Evolutionary conservation across 2,113 vertebrate species (phyloP).

Genomic region (Microtus oregoni): DNA sequence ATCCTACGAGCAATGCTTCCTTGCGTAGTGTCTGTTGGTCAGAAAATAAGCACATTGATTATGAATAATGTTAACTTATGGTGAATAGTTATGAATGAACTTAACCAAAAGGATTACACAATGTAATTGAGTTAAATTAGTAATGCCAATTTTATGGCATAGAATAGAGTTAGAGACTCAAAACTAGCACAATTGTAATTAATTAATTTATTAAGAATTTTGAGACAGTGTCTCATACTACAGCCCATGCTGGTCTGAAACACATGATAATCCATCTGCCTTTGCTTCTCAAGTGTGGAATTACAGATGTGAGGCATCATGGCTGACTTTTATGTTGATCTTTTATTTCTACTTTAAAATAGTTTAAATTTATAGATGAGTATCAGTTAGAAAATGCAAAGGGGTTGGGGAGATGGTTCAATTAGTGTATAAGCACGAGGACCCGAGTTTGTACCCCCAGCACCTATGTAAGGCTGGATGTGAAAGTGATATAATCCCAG

Average conservation of each 20-base stretch:
- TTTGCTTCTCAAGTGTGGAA: neutral
- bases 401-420: neutral
- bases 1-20: slow-evolving; percentile 40
- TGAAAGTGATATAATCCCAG: neutral
- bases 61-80: slow-evolving; percentile 54
- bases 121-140: slow-evolving; percentile 37
- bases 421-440: neutral
- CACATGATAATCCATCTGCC: neutral
- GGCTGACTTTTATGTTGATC: slow-evolving; percentile 30
- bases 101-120: slow-evolving; percentile 34
- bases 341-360: slow-evolving; percentile 57
- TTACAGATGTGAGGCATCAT: neutral
- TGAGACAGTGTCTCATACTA: neutral
- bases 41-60: slow-evolving; percentile 59
- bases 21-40: slow-evolving; percentile 4
- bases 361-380: slow-evolving; percentile 52
- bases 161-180: neutral
- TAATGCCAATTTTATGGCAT: neutral
- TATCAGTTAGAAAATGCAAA: slow-evolving; percentile 50
- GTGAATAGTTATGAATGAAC: slow-evolving; percentile 51
- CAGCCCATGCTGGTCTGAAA: neutral
- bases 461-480: neutral
- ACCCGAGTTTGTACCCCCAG: neutral
- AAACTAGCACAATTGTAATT: neutral
- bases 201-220: neutral